These are phyloP conservation scores for Thymelicus sylvestris DNA, from an alignment of 2,888 invertebrate genomes.

Conservation along the genomic window DNA sequence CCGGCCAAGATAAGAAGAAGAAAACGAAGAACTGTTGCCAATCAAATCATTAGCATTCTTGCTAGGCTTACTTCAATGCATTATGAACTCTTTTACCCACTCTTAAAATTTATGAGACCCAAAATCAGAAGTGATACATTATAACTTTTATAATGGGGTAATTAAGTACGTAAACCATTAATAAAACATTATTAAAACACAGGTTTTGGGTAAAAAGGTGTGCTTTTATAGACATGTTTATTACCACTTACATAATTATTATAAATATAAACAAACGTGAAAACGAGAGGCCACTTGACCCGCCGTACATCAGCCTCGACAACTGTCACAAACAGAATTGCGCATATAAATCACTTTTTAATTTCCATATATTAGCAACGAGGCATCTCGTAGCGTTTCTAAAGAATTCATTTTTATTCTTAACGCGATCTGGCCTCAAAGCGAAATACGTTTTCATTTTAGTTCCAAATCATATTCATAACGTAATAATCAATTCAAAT, in stretches of 20 bases:
- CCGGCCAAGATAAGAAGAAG: too few species aligned
- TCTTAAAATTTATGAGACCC: too few species aligned
- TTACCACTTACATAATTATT: neutral
- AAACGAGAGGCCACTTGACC: conserved; percentile 20
- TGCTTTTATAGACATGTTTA: neutral
- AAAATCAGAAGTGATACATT: too few species aligned
- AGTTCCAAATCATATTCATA: conserved; percentile 25
- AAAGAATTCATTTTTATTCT: conserved; percentile 36
- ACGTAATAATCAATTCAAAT: conserved; percentile 26
- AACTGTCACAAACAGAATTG: conserved; percentile 27
- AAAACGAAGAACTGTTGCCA: too few species aligned
- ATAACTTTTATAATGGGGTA: too few species aligned
- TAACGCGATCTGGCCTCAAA: conserved; percentile 22
- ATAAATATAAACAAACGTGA: conserved; percentile 6
- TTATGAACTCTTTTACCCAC: too few species aligned
- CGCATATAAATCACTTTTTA: conserved; percentile 36
- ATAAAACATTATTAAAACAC: too few species aligned
- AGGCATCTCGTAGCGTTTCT: conserved; percentile 17
- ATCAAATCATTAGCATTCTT: too few species aligned
- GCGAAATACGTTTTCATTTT: conserved; percentile 31
- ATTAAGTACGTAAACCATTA: too few species aligned
- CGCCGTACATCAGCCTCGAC: conserved; percentile 5
- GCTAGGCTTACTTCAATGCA: too few species aligned
- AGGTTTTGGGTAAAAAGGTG: too few species aligned
- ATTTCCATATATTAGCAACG: conserved; percentile 35